Evolutionary conservation across 2,888 invertebrate genomes (phyloP).

Genomic region (Monoplex corrugatus): DNA sequence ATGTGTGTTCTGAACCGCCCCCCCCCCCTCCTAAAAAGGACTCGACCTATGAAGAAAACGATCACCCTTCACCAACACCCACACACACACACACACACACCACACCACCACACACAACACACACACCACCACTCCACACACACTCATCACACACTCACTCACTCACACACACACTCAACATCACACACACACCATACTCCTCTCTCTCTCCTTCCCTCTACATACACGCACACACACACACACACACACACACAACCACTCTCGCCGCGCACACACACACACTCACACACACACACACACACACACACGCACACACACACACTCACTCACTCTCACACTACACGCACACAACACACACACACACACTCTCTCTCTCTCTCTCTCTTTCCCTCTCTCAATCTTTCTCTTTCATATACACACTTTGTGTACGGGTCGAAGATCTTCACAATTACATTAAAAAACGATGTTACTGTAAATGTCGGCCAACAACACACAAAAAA

Average conservation of each 20-base stretch:
- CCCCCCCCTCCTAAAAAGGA: no score
- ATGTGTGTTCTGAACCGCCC: no score
- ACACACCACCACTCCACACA: no score
- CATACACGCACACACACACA: not conserved
- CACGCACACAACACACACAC: not conserved
- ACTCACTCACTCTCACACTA: not conserved
- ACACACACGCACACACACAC: not conserved
- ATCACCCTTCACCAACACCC: not conserved
- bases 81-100: not conserved
- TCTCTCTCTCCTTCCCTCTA: no score
- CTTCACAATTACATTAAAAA: no score
- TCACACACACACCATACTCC: not conserved
- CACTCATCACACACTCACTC: not conserved
- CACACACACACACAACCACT: not conserved
- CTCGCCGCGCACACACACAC: not conserved
- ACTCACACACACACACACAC: not conserved
- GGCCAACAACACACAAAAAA: no score
- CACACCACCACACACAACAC: not conserved
- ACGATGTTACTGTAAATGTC: no score
- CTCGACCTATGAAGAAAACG: no score
- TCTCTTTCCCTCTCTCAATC: no score
- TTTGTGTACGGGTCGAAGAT: no score
- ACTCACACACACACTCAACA: not conserved
- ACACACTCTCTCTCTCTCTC: not conserved
- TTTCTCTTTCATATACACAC: no score